phyloP scores from a whole-genome alignment of 1,140 invertebrate species.

The Drosophila yakuba region DNA sequence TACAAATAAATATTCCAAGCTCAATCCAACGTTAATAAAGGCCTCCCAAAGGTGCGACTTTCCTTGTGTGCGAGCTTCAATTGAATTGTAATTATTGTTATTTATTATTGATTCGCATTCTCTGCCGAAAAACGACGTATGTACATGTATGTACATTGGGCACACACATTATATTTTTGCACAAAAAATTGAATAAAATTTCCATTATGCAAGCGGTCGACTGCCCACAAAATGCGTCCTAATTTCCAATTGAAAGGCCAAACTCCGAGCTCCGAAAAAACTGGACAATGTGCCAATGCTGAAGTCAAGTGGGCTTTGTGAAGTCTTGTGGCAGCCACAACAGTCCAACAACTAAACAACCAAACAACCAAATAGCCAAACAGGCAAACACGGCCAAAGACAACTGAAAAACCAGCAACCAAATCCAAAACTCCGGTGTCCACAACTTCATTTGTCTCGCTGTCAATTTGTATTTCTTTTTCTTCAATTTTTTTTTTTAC shows the following conservation, averaged over 20 bases:
- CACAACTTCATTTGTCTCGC: slow-evolving; percentile 55
- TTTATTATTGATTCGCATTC: slow-evolving; percentile 21
- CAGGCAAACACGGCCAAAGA: slow-evolving; percentile 17
- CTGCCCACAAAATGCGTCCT: slow-evolving; percentile 45
- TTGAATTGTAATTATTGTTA: slow-evolving; percentile 30
- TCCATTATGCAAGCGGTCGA: slow-evolving; percentile 40
- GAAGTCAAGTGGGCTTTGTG: slow-evolving; percentile 47
- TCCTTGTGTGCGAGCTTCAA: slow-evolving; percentile 12
- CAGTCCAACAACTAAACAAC: slow-evolving; percentile 10
- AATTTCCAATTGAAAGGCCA: slow-evolving; percentile 51
- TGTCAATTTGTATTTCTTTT: slow-evolving; percentile 46
- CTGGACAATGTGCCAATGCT: slow-evolving; percentile 47
- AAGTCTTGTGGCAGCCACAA: slow-evolving; percentile 37
- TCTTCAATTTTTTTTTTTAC: slow-evolving; percentile 13
- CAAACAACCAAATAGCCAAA: neutral
- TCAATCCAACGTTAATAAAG: neutral
- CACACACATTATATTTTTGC: slow-evolving; percentile 5
- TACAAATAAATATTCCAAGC: neutral
- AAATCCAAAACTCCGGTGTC: slow-evolving; percentile 41
- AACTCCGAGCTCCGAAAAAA: slow-evolving; percentile 23
- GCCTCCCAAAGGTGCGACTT: slow-evolving; percentile 11
- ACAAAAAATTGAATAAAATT: slow-evolving; percentile 12
- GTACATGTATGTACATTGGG: neutral
- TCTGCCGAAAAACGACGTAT: neutral
- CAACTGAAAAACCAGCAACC: slow-evolving; percentile 22